Evolutionary conservation across 1,140 invertebrate genomes (phyloP), one percentile per base, ranked within the genome.

Genomic region (Batillaria attramentaria): DNA sequence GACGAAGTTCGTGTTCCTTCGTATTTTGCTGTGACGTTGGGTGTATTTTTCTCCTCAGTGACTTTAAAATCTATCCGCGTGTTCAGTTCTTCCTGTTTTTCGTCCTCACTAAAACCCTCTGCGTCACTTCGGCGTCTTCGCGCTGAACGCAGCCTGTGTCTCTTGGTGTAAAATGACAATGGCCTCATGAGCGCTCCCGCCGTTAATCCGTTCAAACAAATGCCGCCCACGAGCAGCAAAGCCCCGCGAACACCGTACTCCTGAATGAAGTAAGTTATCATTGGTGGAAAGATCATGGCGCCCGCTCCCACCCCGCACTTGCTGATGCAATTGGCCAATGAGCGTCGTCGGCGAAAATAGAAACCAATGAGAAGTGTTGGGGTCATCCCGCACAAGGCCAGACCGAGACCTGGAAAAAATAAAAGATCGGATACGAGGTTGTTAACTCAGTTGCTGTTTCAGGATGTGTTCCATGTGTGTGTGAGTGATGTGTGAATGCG

Each of bases 341-440:
- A 95, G 72, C 96, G 91, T 93, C 95, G 96, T 91, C 94, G 95
- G 89, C 97, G 95, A 89, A 97, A 97, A 92, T 97, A 98, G 91
- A 96, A 96, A 13, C 96, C 95, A 1, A 96, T 94, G 5, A 88
- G 72, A 41, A 85, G 81, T 1, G 82, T 75, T n/a, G 80, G 50
- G 1, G 96, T 95, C 4, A 97, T 96, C 86, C 95, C 96, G 84
- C 95, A 96, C 37, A 97, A 90, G 76, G 95, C 95, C 76, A 97
- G 91, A 8, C 96, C 96, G 82, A 96, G 95, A 2, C 96, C 97
- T n/a, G n/a, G n/a, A n/a, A n/a, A n/a, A n/a, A n/a, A n/a, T n/a
- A n/a, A n/a, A n/a, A n/a, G n/a, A n/a, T n/a, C n/a, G n/a, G n/a
- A n/a, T n/a, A n/a, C n/a, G n/a, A n/a, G n/a, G n/a, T n/a, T n/a